Evolutionary conservation across 2,113 vertebrate genomes (phyloP).

Genomic region (Anoplopoma fimbria): DNA sequence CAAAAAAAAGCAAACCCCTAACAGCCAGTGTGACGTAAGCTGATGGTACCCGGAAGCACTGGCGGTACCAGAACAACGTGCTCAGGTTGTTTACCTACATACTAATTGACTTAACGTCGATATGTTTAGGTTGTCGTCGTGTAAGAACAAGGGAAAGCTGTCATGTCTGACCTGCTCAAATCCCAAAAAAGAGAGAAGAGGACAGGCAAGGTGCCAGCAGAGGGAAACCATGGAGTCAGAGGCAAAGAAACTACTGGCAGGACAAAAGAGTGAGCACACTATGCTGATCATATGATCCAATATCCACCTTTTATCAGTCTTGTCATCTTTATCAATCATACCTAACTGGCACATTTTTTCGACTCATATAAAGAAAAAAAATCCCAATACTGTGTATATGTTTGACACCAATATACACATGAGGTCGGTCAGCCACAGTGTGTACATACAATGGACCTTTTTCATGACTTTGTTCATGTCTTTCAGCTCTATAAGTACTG

Average conservation of each 20-base stretch:
- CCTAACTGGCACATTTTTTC: not conserved
- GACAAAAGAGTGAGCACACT: constrained; percentile 85
- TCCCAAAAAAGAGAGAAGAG: constrained; percentile 82
- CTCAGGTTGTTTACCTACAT: not conserved
- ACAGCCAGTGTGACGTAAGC: not conserved
- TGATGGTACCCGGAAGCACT: not conserved
- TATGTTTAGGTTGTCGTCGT: not conserved
- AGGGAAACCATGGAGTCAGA: constrained; percentile 78
- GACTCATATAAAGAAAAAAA: too few species aligned
- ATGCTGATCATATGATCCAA: not conserved
- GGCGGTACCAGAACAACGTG: too few species aligned
- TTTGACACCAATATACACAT: not conserved
- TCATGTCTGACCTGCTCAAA: constrained; percentile 81
- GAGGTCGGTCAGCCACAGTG: not conserved
- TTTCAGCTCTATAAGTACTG: constrained; percentile 84
- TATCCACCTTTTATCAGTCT: not conserved
- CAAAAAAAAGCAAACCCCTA: not conserved
- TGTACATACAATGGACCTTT: not conserved
- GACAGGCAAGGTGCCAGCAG: constrained; percentile 77
- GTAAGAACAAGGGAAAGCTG: not conserved
- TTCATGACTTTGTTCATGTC: not conserved
- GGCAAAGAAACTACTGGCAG: constrained; percentile 72
- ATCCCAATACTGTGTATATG: not conserved
- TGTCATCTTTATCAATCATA: too few species aligned
- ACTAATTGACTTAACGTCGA: not conserved